A percentile compares a stretch with the other conserved stretches of the same genome.
phyloP scores from a whole-genome alignment of 2,888 invertebrate genomes.

The Drosophila glabriapex region DNA sequence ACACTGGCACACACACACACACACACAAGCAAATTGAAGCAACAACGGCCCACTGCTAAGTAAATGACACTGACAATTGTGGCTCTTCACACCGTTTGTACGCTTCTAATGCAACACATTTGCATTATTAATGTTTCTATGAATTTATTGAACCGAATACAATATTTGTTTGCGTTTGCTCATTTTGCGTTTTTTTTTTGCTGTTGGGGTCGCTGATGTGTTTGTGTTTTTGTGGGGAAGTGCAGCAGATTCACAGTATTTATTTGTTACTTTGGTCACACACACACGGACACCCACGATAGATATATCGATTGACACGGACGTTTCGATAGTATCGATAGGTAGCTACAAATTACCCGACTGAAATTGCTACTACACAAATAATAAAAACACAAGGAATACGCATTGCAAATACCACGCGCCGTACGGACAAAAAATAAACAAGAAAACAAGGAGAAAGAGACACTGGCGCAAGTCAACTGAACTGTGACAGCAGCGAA shows the following conservation, averaged over 20 bases:
- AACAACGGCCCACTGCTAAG: slow-evolving; percentile 32
- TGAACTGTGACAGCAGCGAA: not conserved
- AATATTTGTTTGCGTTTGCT: slow-evolving; percentile 57
- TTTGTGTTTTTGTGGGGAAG: slow-evolving; percentile 41
- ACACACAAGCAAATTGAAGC: slow-evolving; percentile 29
- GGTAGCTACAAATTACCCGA: not conserved
- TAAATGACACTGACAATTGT: slow-evolving; percentile 28
- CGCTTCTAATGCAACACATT: slow-evolving; percentile 41
- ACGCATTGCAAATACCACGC: slow-evolving; percentile 17
- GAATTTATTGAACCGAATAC: slow-evolving; percentile 41
- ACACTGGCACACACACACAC: slow-evolving; percentile 20
- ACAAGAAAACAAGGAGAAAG: not conserved
- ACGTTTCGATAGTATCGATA: slow-evolving; percentile 38
- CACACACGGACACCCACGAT: not conserved
- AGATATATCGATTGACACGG: not conserved
- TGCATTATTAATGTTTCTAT: slow-evolving; percentile 46
- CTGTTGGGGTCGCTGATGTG: slow-evolving; percentile 35
- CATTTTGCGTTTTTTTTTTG: slow-evolving; percentile 49
- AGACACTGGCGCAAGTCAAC: not conserved
- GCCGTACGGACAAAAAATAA: slow-evolving; percentile 1
- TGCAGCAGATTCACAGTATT: slow-evolving; percentile 25
- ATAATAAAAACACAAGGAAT: slow-evolving; percentile 16
- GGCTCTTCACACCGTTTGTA: slow-evolving; percentile 41
- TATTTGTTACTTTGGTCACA: slow-evolving; percentile 33
- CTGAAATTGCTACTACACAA: slow-evolving; percentile 14